Evolutionary conservation across 1,140 invertebrate species (phyloP).

Genomic region (Holcopasites calliopsidis): DNA sequence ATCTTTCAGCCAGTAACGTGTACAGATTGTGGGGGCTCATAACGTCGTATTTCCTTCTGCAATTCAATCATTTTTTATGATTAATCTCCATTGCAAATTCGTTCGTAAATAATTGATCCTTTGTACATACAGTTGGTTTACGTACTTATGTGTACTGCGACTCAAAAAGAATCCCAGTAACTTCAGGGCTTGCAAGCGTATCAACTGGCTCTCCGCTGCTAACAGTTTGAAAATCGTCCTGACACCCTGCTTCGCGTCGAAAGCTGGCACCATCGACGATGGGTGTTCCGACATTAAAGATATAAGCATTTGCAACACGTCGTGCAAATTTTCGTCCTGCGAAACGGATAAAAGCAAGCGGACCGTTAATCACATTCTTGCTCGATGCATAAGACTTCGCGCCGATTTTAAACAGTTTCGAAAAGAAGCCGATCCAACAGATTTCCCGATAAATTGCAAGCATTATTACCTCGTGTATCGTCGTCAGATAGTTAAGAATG

Average conservation of each 20-base stretch:
- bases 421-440: too few relatives aligned
- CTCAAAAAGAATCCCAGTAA: slow-evolving; percentile 97
- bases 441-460: too few relatives aligned
- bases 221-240: slow-evolving; percentile 98
- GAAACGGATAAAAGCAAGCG: slow-evolving; percentile 12
- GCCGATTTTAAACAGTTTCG: too few relatives aligned
- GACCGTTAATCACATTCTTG: too few relatives aligned
- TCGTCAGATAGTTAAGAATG: slow-evolving; percentile 98
- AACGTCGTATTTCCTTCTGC: slow-evolving; percentile 97
- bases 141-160: slow-evolving; percentile 96
- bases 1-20: slow-evolving; percentile 94
- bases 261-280: slow-evolving; percentile 98
- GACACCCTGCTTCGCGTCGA: slow-evolving; percentile 98
- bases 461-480: slow-evolving; percentile 94
- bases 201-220: slow-evolving; percentile 96
- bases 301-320: slow-evolving; percentile 98
- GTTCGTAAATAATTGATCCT: background rate
- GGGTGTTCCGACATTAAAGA: slow-evolving; percentile 98
- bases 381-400: too few relatives aligned
- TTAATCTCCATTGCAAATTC: background rate
- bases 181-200: slow-evolving; percentile 97
- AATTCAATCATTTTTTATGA: background rate
- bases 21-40: slow-evolving; percentile 99
- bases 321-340: slow-evolving; percentile 98
- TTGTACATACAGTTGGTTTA: slow-evolving; percentile 25